Conservation (phyloP, 2,113 vertebrate genomes). For the rabbit (Oryctolagus cuniculus) region DNA sequence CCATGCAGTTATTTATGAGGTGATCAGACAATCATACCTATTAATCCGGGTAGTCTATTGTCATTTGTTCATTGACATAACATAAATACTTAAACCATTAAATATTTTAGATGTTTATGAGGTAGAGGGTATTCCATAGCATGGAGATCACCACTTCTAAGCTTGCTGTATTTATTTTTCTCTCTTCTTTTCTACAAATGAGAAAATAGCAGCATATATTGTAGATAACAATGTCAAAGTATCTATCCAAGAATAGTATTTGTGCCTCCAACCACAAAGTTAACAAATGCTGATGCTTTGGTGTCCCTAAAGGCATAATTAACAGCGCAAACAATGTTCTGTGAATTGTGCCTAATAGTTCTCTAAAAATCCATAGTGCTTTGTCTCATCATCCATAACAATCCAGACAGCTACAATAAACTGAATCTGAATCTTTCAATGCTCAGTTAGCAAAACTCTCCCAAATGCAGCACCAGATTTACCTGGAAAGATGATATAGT, state of each 20-base stretch:
- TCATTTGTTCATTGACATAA: neutral
- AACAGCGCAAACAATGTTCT: neutral
- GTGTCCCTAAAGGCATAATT: conserved; percentile 19
- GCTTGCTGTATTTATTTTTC: neutral
- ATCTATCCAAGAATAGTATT: neutral
- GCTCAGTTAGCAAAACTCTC: neutral
- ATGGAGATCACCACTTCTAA: neutral
- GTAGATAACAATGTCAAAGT: neutral
- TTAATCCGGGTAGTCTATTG: neutral
- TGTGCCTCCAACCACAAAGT: neutral
- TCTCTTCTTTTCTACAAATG: neutral
- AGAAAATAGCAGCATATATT: neutral
- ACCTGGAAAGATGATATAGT: neutral
- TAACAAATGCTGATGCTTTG: neutral
- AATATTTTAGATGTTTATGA: neutral
- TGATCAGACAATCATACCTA: neutral
- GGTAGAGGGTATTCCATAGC: neutral
- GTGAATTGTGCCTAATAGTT: neutral
- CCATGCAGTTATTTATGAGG: neutral
- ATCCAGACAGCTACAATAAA: neutral
- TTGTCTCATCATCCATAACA: neutral
- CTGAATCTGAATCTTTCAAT: neutral
- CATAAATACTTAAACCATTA: neutral
- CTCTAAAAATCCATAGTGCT: neutral
- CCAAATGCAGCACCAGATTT: neutral